A percentile compares a stretch with the other conserved stretches of the same genome.
These are phyloP conservation scores for Stichopus chloronotus DNA, from an alignment of 35 echinoderm and acorn worm species.

Conservation along the genomic window DNA sequence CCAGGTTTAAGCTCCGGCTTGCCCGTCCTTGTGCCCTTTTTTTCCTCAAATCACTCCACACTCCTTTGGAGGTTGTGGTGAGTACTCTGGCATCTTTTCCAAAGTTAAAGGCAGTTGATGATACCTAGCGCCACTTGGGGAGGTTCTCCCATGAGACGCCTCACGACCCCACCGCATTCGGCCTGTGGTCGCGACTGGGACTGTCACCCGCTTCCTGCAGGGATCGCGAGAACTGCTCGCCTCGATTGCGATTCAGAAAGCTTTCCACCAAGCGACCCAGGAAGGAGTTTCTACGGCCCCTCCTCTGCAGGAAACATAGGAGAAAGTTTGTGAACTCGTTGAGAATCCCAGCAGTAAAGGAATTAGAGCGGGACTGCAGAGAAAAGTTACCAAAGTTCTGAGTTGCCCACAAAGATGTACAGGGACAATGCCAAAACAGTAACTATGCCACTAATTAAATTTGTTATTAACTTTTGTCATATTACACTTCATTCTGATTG, in stretches of 20 bases:
- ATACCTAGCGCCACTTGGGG: background rate
- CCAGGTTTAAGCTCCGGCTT: background rate
- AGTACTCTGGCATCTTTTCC: background rate
- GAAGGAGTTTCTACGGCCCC: background rate
- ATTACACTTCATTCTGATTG: no score
- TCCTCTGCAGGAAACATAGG: background rate
- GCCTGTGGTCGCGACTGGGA: background rate
- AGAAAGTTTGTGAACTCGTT: background rate
- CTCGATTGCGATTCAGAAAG: background rate
- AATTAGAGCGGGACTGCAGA: no score
- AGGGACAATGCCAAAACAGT: no score
- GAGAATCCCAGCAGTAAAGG: no score
- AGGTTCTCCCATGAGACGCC: background rate
- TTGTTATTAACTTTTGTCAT: no score
- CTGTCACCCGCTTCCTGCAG: background rate
- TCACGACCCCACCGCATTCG: background rate
- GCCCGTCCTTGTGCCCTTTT: background rate
- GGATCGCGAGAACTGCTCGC: background rate
- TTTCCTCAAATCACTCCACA: background rate
- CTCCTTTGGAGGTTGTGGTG: background rate
- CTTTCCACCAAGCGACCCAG: background rate
- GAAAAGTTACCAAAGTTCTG: no score
- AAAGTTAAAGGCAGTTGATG: background rate
- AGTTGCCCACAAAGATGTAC: no score
- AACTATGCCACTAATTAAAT: no score